phyloP scores from a whole-genome alignment of 2,113 vertebrate genomes.

The Hemibagrus wyckioides region DNA sequence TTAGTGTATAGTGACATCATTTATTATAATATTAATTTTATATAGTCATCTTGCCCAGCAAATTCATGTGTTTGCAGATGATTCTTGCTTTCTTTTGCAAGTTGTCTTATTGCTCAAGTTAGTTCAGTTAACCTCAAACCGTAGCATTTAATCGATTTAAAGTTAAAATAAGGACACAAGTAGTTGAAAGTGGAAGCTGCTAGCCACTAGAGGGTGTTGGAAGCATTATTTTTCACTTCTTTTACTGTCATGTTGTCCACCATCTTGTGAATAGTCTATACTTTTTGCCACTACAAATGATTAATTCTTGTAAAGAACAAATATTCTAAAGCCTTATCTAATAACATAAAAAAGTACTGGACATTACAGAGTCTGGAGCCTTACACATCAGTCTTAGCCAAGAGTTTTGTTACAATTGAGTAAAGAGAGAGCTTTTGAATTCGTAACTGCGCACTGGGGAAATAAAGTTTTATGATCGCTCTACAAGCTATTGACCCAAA shows the following conservation, averaged over 20 bases:
- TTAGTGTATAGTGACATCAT: not conserved
- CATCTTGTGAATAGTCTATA: not conserved
- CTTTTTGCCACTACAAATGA: not conserved
- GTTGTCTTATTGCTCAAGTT: not conserved
- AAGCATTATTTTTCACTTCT: not conserved
- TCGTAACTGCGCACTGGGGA: not conserved
- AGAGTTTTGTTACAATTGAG: not conserved
- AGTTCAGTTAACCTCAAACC: not conserved
- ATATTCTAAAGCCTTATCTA: not conserved
- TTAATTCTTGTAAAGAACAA: not conserved
- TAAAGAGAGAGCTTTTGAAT: not conserved
- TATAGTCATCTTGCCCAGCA: not conserved
- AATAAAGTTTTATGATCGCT: conserved; percentile 14
- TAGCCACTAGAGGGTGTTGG: not conserved
- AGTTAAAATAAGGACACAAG: not conserved
- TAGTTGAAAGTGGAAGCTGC: not conserved
- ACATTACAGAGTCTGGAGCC: not conserved
- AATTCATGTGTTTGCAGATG: not conserved
- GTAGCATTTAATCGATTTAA: not conserved
- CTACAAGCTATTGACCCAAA: not conserved
- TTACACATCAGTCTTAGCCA: not conserved
- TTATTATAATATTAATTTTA: not conserved
- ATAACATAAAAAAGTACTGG: not conserved
- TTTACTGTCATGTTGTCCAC: not conserved
- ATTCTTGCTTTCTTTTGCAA: not conserved